These are phyloP conservation scores for Pleuronectes platessa DNA, from an alignment of 2,113 vertebrate genomes.

Conservation along the genomic window DNA sequence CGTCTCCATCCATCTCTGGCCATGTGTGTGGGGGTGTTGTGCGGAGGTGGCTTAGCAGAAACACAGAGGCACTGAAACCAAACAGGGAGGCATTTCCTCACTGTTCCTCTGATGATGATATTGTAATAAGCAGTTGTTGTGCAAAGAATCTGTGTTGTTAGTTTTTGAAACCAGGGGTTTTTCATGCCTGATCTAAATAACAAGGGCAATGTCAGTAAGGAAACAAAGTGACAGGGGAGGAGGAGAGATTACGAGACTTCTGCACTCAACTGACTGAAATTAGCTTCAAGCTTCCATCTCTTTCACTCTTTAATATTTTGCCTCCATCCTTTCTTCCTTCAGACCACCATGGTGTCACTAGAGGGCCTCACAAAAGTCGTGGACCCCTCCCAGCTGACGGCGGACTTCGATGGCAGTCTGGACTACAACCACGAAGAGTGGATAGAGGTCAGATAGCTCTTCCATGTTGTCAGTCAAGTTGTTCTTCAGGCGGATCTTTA, in stretches of 20 bases:
- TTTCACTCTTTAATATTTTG: background rate
- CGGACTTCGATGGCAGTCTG: conserved; percentile 97
- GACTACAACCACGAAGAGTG: conserved; percentile 99
- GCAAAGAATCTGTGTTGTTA: background rate
- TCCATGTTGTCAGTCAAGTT: background rate
- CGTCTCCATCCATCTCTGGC: conserved; percentile 65
- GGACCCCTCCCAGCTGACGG: conserved; percentile 96
- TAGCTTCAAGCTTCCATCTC: no score
- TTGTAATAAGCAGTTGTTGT: conserved; percentile 29
- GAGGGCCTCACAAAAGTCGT: conserved; percentile 99
- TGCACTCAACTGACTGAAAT: conserved; percentile 11
- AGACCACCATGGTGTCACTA: conserved; percentile 99
- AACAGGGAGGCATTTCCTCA: conserved; percentile 54
- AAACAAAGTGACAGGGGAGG: background rate
- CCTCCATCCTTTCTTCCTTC: conserved; percentile 29
- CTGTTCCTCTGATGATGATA: conserved; percentile 54
- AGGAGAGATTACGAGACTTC: conserved; percentile 25
- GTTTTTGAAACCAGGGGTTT: background rate
- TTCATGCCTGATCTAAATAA: background rate
- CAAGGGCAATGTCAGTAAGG: background rate
- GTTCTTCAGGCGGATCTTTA: background rate
- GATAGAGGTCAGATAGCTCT: conserved; percentile 86
- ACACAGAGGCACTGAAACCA: conserved; percentile 60
- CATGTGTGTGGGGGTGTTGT: conserved; percentile 76
- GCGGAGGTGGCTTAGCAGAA: conserved; percentile 76